Conservation (phyloP, 2,113 vertebrate genomes). For the Chaetodon trifascialis region DNA sequence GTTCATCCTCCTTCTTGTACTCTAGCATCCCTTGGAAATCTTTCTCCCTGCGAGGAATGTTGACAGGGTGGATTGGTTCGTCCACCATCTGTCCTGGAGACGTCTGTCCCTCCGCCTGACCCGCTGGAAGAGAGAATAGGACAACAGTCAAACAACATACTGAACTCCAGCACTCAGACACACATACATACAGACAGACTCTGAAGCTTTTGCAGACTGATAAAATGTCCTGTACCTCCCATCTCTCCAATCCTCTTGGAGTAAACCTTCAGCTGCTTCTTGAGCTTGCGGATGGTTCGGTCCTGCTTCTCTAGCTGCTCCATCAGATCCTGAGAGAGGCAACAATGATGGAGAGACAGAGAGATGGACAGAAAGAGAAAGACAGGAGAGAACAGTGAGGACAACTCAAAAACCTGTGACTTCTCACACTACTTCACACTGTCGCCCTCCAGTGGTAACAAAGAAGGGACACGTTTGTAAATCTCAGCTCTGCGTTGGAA, state of each 20-base stretch:
- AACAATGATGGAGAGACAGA: not conserved
- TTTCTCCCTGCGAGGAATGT: conserved; percentile 98
- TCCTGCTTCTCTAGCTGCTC: conserved; percentile 99
- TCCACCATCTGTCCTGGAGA: conserved; percentile 97
- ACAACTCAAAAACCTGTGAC: not conserved
- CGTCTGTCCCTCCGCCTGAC: conserved; percentile 92
- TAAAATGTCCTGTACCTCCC: conserved; percentile 87
- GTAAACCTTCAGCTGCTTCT: conserved; percentile 98
- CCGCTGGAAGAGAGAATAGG: conserved; percentile 76
- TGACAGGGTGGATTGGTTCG: conserved; percentile 95
- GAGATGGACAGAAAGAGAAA: not conserved
- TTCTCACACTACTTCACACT: not conserved
- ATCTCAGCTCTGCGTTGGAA: not conserved
- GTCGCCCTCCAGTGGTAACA: conserved; percentile 34
- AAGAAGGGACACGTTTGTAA: conserved; percentile 5
- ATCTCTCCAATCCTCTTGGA: conserved; percentile 98
- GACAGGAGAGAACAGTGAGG: conserved; percentile 33
- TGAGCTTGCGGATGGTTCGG: conserved; percentile 97
- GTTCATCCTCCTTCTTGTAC: conserved; percentile 98
- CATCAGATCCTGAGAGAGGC: conserved; percentile 91
- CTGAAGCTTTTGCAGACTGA: not conserved
- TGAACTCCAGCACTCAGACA: not conserved
- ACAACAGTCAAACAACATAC: conserved; percentile 18
- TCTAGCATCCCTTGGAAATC: conserved; percentile 99
- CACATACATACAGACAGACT: not conserved